Evolutionary conservation across 2,113 vertebrate genomes (phyloP).

Genomic region (Indri indri): DNA sequence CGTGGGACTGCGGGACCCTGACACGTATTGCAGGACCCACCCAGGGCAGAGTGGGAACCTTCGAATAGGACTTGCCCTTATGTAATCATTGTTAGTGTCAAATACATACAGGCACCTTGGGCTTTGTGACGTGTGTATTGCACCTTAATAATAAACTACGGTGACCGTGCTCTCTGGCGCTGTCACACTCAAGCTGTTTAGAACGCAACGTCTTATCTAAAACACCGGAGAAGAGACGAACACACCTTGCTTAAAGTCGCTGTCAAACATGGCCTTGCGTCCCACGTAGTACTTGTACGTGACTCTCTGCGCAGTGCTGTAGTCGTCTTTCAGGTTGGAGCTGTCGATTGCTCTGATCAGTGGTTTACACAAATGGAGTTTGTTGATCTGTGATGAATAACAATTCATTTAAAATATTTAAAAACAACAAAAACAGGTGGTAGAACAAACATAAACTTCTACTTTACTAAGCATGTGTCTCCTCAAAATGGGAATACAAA

Average conservation of each 20-base stretch:
- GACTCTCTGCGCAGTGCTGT: conserved; percentile 94
- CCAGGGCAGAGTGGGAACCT: not conserved
- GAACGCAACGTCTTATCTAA: not conserved
- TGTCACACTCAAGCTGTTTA: not conserved
- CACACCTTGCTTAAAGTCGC: conserved; percentile 95
- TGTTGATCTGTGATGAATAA: conserved; percentile 91
- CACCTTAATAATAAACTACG: not conserved
- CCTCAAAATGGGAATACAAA: not conserved
- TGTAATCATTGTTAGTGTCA: not conserved
- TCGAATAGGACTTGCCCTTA: not conserved
- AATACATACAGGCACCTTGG: not conserved
- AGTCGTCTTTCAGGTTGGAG: conserved; percentile 96
- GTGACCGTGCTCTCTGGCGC: not conserved
- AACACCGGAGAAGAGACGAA: not conserved
- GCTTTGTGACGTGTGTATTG: not conserved
- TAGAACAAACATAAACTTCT: not conserved
- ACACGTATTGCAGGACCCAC: too few relatives aligned
- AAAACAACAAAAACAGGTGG: not conserved
- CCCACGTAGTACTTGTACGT: conserved; percentile 98
- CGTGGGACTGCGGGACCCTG: accelerated
- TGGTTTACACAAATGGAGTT: conserved; percentile 97
- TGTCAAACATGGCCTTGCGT: conserved; percentile 99
- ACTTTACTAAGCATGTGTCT: not conserved
- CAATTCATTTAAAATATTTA: not conserved
- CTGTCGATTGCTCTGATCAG: conserved; percentile 98